Evolutionary conservation across 2,113 vertebrate genomes (phyloP).

Genomic region (zebrafish (Danio rerio)): DNA sequence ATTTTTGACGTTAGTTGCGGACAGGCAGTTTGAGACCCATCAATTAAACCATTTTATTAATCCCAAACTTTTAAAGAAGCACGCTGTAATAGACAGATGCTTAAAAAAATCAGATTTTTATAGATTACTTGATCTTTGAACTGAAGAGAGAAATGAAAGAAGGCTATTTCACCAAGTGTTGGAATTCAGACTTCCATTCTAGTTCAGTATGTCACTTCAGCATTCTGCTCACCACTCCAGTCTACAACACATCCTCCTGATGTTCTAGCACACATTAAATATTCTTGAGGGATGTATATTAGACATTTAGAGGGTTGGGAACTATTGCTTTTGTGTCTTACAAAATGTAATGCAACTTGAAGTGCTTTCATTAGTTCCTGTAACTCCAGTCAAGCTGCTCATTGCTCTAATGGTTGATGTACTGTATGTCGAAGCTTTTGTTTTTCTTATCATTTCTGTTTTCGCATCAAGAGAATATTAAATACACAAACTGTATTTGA

Average conservation of each 20-base stretch:
- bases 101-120: too few species aligned
- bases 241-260: background rate
- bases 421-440: slow-evolving; percentile 54
- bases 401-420: slow-evolving; percentile 42
- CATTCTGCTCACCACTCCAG: background rate
- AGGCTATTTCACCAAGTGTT: slow-evolving; percentile 7
- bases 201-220: background rate
- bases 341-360: slow-evolving; percentile 40
- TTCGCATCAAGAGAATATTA: slow-evolving; percentile 67
- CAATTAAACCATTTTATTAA: too few species aligned
- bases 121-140: too few species aligned
- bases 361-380: slow-evolving; percentile 24
- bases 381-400: slow-evolving; percentile 28
- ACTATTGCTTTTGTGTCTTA: slow-evolving; percentile 21
- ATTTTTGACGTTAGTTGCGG: too few species aligned
- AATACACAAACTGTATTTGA: slow-evolving; percentile 71
- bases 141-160: background rate
- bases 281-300: slow-evolving; percentile 6
- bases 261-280: slow-evolving; percentile 20
- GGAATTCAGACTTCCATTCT: slow-evolving; percentile 12
- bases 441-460: slow-evolving; percentile 54
- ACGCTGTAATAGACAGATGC: too few species aligned
- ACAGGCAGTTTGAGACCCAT: too few species aligned
- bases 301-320: slow-evolving; percentile 23
- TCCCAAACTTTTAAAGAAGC: too few species aligned